Conservation (phyloP, 2,797 vertebrate genomes). For the Trichosurus vulpecula region DNA sequence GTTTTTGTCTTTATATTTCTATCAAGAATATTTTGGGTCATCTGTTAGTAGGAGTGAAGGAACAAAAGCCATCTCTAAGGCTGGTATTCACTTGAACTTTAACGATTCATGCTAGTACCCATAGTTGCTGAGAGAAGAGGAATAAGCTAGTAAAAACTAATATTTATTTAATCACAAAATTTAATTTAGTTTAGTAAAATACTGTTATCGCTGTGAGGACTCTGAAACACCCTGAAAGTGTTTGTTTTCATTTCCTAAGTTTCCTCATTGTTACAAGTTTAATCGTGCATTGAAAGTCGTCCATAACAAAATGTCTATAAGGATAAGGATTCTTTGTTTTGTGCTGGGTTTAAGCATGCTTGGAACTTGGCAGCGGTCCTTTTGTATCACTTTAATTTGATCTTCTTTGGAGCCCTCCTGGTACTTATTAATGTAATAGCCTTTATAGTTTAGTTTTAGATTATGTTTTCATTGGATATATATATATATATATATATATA, state of each 20-base stretch:
- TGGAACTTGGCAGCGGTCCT: neutral
- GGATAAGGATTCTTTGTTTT: constrained; percentile 5
- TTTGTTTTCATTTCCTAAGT: constrained; percentile 39
- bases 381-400: constrained; percentile 2
- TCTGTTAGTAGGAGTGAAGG: neutral
- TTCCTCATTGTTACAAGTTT: constrained; percentile 8
- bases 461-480: constrained; percentile 8
- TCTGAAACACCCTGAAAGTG: neutral
- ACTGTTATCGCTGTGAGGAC: constrained; percentile 17
- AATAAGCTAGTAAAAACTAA: neutral
- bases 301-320: neutral
- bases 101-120: neutral
- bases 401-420: constrained; percentile 13
- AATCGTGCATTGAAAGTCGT: constrained; percentile 39
- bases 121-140: neutral
- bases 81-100: neutral
- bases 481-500: neutral
- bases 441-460: constrained; percentile 24
- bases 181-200: neutral
- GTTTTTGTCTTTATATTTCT: constrained; percentile 42
- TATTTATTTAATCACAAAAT: neutral
- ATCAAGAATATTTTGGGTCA: constrained; percentile 31
- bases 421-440: neutral
- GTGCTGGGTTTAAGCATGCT: neutral
- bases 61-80: neutral